These are phyloP conservation scores for Equus quagga DNA, from an alignment of 2,113 vertebrate species.

Conservation along the genomic window DNA sequence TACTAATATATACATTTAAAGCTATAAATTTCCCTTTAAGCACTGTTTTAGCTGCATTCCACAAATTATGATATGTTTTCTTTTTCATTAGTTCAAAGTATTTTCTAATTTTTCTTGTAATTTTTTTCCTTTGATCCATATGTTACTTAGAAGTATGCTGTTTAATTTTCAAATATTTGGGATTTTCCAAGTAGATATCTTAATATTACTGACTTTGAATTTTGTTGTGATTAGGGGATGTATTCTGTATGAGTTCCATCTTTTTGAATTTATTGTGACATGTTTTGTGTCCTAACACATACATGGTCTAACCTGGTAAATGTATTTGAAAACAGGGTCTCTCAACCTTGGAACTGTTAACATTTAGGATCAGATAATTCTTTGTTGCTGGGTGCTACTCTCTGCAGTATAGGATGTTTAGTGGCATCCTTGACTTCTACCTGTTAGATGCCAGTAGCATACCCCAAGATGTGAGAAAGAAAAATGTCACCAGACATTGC, in stretches of 20 bases:
- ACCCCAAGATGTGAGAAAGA: background rate
- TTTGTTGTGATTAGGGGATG: background rate
- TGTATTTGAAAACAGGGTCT: background rate
- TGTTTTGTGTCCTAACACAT: background rate
- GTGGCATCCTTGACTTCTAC: background rate
- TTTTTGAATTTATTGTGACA: background rate
- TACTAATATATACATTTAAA: background rate
- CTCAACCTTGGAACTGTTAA: background rate
- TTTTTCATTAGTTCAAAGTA: slow-evolving; percentile 39
- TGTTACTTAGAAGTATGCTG: background rate
- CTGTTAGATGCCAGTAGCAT: background rate
- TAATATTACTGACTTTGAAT: background rate
- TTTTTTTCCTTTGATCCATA: background rate
- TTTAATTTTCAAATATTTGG: background rate
- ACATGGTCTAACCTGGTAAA: background rate
- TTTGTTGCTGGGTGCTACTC: background rate
- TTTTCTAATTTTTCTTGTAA: background rate
- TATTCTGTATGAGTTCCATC: background rate
- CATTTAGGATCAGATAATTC: background rate
- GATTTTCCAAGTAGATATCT: background rate
- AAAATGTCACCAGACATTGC: background rate
- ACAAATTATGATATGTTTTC: background rate
- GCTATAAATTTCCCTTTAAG: background rate
- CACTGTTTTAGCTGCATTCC: background rate
- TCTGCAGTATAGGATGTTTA: background rate